Base-by-base conservation (phyloP, 2,113 vertebrate genomes). In the Anser cygnoides region DNA sequence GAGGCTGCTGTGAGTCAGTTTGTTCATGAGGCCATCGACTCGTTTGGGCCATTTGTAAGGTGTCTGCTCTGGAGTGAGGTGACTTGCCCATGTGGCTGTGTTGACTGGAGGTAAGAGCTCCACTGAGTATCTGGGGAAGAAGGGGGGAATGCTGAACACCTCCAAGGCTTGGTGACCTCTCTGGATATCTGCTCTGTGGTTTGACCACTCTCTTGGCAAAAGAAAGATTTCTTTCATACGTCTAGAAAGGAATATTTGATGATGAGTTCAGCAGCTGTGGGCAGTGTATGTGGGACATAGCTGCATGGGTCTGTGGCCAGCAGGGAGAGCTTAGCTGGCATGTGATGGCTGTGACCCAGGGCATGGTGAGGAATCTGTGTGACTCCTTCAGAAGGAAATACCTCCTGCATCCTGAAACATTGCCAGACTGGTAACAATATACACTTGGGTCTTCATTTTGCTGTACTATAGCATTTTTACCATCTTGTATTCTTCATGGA, bases 1-100 rank as follows among this genome's bases (percentile, higher is more conserved):
- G 16, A 87, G 46, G 22, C 3, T 18, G 1, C 13, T 13, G 23
- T 44, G 39, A 1, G 3, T 90, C 44, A 22, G 10, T 67, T 93
- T 3, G 14, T 79, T 75, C 18, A 8, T 33, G 31, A 43, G 20
- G 26, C 43, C 26, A 9, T 22, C 25, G 4, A 7, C 21, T 78
- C 18, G 6, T 58, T 2, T 80, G 50, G 41, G 26, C 28, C 5
- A 18, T 63, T 79, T 57, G 2, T 55, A 58, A 46, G 31, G 37
- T 0, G 0, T 7, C 8, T 77, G 29, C 52, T 54, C 2, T 66
- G 37, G 18, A 37, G 9, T 25, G 65, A 74, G 13, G 16, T 3
- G 15, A 28, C 29, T 65, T 46, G 3, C 33, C 62, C 0, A 0
- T 31, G 26, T 52, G n/a, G 29, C 19, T 63, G 0, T 11, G 1